These are phyloP conservation scores for Cantharis rustica DNA, from an alignment of 2,888 invertebrate genomes.

Conservation along the genomic window DNA sequence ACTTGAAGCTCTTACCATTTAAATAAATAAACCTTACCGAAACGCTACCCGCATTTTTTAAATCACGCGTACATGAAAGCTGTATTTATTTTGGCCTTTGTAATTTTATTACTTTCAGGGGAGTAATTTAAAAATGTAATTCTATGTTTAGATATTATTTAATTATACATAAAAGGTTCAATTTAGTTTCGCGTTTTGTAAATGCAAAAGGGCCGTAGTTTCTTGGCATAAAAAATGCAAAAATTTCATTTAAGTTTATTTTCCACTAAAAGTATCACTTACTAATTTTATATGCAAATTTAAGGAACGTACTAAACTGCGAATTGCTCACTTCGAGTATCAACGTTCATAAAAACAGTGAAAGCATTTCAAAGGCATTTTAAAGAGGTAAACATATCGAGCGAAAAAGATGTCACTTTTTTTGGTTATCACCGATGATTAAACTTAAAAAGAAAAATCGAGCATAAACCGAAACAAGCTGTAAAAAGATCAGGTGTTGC, in stretches of 20 bases:
- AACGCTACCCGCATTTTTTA: background rate
- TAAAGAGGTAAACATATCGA: slow-evolving; percentile 12
- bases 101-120: background rate
- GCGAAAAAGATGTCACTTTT: slow-evolving; percentile 12
- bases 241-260: background rate
- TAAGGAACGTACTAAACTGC: background rate
- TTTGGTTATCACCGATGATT: slow-evolving; percentile 12
- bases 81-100: background rate
- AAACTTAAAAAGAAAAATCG: slow-evolving; percentile 22
- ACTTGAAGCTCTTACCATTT: background rate
- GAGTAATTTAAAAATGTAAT: background rate
- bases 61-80: background rate
- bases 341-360: background rate
- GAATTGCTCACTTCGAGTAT: background rate
- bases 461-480: slow-evolving; percentile 13
- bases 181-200: background rate
- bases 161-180: background rate
- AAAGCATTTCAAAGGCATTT: slow-evolving; percentile 4
- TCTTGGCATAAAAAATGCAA: background rate
- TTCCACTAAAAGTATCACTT: background rate
- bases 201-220: background rate
- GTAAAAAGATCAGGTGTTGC: slow-evolving; percentile 27
- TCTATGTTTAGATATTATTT: background rate
- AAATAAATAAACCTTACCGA: background rate
- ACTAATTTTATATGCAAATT: background rate